These are phyloP conservation scores for Bos javanicus DNA, from an alignment of 2,113 vertebrate species.

Conservation along the genomic window DNA sequence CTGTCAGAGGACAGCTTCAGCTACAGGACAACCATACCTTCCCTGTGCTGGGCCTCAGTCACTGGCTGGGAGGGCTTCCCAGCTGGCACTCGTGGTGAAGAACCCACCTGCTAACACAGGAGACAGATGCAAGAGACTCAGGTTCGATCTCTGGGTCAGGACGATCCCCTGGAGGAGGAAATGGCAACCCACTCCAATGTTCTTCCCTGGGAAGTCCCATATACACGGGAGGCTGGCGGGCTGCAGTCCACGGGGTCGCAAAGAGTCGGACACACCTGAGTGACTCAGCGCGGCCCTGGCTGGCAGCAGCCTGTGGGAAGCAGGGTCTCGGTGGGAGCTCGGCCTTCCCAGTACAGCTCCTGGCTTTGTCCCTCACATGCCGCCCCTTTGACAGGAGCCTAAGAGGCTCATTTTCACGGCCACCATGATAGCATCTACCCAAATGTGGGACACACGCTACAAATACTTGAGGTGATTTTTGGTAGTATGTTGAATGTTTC, in stretches of 20 bases:
- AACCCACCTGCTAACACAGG: background rate
- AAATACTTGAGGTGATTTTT: background rate
- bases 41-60: background rate
- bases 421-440: fast-evolving
- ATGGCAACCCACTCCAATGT: background rate
- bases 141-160: background rate
- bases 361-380: fast-evolving
- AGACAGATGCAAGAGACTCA: background rate
- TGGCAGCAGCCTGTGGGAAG: background rate
- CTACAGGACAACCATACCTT: background rate
- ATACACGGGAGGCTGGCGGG: background rate
- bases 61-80: background rate
- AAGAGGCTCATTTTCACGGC: fast-evolving
- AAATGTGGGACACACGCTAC: fast-evolving
- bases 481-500: background rate
- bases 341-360: background rate
- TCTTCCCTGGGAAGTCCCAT: background rate
- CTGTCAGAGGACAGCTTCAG: fast-evolving
- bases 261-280: background rate
- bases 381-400: background rate
- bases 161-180: background rate
- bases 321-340: fast-evolving
- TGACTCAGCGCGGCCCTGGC: fast-evolving
- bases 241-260: background rate
- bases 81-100: background rate